Percentiles rank a stretch among this genome's conserved stretches.
Evolutionary conservation across 2,113 vertebrate genomes (phyloP).

Genomic region (Pituophis catenifer): DNA sequence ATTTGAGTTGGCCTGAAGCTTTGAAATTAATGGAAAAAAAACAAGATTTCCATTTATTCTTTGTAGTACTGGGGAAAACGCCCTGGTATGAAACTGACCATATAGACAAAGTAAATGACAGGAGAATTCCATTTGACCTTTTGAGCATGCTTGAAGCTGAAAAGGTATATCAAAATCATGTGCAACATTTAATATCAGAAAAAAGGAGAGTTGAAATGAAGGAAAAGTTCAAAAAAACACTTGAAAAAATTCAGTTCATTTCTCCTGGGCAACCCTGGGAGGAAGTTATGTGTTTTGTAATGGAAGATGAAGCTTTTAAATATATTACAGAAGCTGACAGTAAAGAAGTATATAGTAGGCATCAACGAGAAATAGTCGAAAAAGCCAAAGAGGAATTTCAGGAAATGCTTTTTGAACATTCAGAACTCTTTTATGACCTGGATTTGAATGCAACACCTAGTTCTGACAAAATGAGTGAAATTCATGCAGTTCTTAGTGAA

Average conservation of each 20-base stretch:
- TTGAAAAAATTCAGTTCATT: slow-evolving; percentile 95
- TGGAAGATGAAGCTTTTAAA: slow-evolving; percentile 96
- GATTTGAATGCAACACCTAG: slow-evolving; percentile 98
- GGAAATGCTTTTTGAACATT: slow-evolving; percentile 99
- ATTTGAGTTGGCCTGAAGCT: slow-evolving; percentile 89
- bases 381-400: slow-evolving; percentile 99
- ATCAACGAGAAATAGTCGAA: slow-evolving; percentile 98
- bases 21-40: slow-evolving; percentile 87
- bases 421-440: slow-evolving; percentile 97
- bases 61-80: slow-evolving; percentile 89
- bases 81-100: slow-evolving; percentile 97
- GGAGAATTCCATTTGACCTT: slow-evolving; percentile 95
- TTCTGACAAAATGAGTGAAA: slow-evolving; percentile 97
- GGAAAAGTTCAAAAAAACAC: slow-evolving; percentile 94
- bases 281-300: slow-evolving; percentile 95
- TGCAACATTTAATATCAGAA: slow-evolving; percentile 92
- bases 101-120: slow-evolving; percentile 91
- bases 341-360: slow-evolving; percentile 90
- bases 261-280: slow-evolving; percentile 95
- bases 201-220: slow-evolving; percentile 96
- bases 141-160: slow-evolving; percentile 87
- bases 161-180: slow-evolving; percentile 92
- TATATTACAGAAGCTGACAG: slow-evolving; percentile 93
- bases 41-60: slow-evolving; percentile 90
- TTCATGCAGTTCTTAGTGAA: slow-evolving; percentile 92